Evolutionary conservation across 2,113 vertebrate species (phyloP), one percentile per base, ranked within the genome.

Genomic region (Cyanoderma ruficeps): DNA sequence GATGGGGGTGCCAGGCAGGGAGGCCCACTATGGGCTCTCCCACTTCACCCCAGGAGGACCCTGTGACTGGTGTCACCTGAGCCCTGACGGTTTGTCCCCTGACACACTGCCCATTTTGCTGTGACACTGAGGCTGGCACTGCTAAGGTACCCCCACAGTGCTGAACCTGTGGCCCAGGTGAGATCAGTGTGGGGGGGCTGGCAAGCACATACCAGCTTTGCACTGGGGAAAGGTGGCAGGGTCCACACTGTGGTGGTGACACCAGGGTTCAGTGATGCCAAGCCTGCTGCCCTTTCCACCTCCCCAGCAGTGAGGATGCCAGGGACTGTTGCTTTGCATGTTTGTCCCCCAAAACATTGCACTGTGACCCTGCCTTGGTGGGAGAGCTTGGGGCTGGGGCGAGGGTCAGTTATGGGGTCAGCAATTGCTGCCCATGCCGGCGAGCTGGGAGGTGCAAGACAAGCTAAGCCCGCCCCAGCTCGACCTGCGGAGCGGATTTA

Each of bases 31-130:
- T 79, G 60, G 87, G 37, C 15, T 85, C 33, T 87, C 35, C 23
- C 19, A 1, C 61, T 88, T 90, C 0, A 1, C 11, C 71, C 39
- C 74, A 76, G 84, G 57, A 55, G 15, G 8, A 82, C 35, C 35
- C 49, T 0, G 5, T 1, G 1, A 67, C 67, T 1, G 0, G 42
- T 21, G 30, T 78, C 41, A 42, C 47, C 79, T 42, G 42, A 86
- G 39, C 79, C n/a, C 42, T 90, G 76, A 86, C 0, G 0, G 60
- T 7, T 12, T 47, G 30, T 3, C 21, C 5, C 46, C 59, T 74
- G 0, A 0, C 28, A 23, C 28, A 11, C 71, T 4, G 8, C 42
- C 10, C 1, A 0, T 30, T 65, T 89, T 0, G 0, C 71, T 25
- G 39, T 0, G 1, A 28, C 70, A 0, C 28, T 15, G 30, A 41